phyloP scores from a whole-genome alignment of 2,797 vertebrate genomes.

The Vireo griseus region DNA sequence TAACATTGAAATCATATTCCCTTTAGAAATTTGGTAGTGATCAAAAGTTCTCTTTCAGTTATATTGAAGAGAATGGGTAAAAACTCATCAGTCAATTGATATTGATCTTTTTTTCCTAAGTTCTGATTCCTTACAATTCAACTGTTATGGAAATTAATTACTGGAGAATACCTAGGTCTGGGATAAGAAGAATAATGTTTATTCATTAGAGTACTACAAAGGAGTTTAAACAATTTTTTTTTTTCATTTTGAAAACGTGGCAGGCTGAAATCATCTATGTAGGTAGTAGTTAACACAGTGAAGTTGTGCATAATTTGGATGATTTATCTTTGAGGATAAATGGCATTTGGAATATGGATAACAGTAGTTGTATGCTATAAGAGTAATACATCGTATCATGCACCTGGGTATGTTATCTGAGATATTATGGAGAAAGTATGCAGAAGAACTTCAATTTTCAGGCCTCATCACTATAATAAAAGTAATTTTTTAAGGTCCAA shows the following conservation, averaged over 20 bases:
- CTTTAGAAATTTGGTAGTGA: slow-evolving; percentile 28
- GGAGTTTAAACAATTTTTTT: background rate
- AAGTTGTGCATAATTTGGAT: background rate
- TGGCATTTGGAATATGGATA: background rate
- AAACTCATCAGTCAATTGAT: background rate
- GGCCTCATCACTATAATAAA: background rate
- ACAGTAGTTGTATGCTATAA: background rate
- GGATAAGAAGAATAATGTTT: background rate
- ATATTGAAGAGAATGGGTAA: background rate
- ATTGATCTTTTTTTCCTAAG: background rate
- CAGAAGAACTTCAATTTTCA: background rate
- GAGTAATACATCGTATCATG: background rate
- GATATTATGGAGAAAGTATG: background rate
- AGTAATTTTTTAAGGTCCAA: background rate
- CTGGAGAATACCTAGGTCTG: background rate
- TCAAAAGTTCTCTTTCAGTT: slow-evolving; percentile 25
- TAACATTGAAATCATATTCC: slow-evolving; percentile 14
- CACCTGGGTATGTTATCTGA: background rate
- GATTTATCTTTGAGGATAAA: background rate
- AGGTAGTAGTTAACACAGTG: background rate
- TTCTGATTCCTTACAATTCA: background rate
- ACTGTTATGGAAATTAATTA: background rate
- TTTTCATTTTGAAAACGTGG: background rate
- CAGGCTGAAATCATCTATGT: background rate
- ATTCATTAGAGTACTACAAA: background rate